Base-by-base conservation (phyloP, 2,113 vertebrate genomes). In the Nettapus auritus region DNA sequence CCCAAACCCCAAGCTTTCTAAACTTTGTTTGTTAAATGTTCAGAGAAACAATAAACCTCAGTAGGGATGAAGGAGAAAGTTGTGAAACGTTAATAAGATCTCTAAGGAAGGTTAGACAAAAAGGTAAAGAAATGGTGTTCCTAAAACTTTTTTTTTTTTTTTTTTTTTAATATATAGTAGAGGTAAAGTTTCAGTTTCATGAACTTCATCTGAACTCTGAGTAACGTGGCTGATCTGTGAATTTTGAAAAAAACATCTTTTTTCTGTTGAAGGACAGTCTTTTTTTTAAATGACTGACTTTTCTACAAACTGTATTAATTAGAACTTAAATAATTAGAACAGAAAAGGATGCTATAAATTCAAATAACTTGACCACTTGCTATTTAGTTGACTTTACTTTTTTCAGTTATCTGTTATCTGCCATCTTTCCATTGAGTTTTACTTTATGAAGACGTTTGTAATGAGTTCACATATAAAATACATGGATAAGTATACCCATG, bases 21-120 rank as follows among this genome's bases (percentile, higher is more conserved):
- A 80, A 71, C 38, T 33, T 88, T 68, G 48, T 78, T 95, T 92
- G 68, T 78, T 83, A 88, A 86, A 94, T 40, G 20, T 59, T 48
- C 25, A 66, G 74, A 69, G 55, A 90, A 93, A 73, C 66, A 80
- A 77, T 33, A 88, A 82, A 64, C 60, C 23, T 81, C 77, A 82
- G 33, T 80, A 89, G 52, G 38, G 52, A 81, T 44, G 50, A 92
- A 86, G 50, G 17, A 80, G 14, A 21, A 84, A 71, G 66, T 75
- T 83, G 80, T 29, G 76, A 90, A 93, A 95, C 56, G 81, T 90
- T 91, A 97, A 95, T 77, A 95, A 95, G 78, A 66, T 81, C 89
- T 97, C 92, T 26, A 93, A 78, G 95, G 95, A 97, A 97, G 52
- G 64, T 91, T 86, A 68, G 79, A 60, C 56, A 89, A 88, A 77